Conservation (phyloP, 1,140 invertebrate genomes). For the Zaprionus nigranus region DNA sequence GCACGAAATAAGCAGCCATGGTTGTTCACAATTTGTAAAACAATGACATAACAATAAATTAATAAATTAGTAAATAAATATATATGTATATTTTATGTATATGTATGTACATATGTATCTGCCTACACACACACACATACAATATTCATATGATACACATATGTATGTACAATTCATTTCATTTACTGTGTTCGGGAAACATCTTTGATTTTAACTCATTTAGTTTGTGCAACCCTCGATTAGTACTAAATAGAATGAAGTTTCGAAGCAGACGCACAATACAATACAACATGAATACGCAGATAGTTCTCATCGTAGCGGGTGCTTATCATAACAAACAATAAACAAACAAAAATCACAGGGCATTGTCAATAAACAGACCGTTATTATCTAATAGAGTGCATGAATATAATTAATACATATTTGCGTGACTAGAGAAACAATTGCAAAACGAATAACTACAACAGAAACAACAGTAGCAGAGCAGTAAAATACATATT, state of each 20-base stretch:
- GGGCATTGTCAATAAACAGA: constrained; percentile 61
- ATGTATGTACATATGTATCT: constrained; percentile 19
- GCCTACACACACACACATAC: neutral
- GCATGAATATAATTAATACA: constrained; percentile 38
- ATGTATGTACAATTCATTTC: constrained; percentile 16
- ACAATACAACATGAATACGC: constrained; percentile 12
- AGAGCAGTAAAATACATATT: constrained; percentile 75
- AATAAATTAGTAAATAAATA: constrained; percentile 39
- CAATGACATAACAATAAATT: constrained; percentile 46
- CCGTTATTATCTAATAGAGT: constrained; percentile 48
- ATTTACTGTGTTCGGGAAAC: neutral
- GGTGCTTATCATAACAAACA: constrained; percentile 43
- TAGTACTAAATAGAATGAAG: constrained; percentile 15
- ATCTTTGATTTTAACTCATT: constrained; percentile 11
- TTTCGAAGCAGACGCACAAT: constrained; percentile 43
- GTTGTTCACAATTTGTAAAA: constrained; percentile 47
- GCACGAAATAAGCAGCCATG: constrained; percentile 32
- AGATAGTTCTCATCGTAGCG: constrained; percentile 33
- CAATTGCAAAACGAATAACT: constrained; percentile 44
- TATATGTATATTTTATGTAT: constrained; percentile 13
- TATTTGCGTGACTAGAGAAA: constrained; percentile 39
- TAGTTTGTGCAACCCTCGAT: constrained; percentile 3
- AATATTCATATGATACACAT: constrained; percentile 14
- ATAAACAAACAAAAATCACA: constrained; percentile 33
- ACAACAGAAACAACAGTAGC: constrained; percentile 39